A percentile compares a stretch with the other conserved stretches of the same genome.
Conservation (phyloP, 53 echinoderm and acorn worm genomes). For the Henricia sp. region DNA sequence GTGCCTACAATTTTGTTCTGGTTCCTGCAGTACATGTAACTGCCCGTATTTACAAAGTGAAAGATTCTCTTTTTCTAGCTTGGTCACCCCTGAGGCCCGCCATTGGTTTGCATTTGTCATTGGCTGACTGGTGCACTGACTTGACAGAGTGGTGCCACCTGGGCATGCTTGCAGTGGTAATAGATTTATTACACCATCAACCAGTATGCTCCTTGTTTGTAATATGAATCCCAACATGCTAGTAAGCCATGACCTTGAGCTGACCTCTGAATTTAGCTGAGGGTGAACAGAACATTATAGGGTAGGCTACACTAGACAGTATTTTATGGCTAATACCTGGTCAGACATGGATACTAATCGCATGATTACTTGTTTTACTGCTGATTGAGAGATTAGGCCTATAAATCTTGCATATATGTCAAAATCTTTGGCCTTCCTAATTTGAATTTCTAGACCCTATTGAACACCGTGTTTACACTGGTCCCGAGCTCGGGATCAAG, state of each 20-base stretch:
- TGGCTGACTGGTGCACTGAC: conserved; percentile 10
- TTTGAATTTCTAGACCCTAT: too few species aligned
- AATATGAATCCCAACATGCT: conserved; percentile 51
- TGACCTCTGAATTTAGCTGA: conserved; percentile 4
- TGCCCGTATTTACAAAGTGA: not conserved
- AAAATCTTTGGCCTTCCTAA: too few species aligned
- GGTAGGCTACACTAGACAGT: too few species aligned
- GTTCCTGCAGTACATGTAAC: too few species aligned
- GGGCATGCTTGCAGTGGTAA: conserved; percentile 44
- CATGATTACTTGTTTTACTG: too few species aligned
- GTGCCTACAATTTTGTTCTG: too few species aligned
- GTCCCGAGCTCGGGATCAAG: too few species aligned
- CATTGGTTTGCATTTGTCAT: not conserved
- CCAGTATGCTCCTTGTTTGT: conserved; percentile 33
- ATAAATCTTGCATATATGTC: too few species aligned
- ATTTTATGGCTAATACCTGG: too few species aligned
- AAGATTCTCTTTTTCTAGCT: not conserved
- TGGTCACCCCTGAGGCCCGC: not conserved
- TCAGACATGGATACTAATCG: too few species aligned
- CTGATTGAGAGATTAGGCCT: too few species aligned
- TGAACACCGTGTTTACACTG: too few species aligned
- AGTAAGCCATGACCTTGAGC: conserved; percentile 42
- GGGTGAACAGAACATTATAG: not conserved
- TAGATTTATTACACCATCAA: conserved; percentile 61
- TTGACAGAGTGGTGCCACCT: conserved; percentile 42